Conservation (phyloP, 2,888 invertebrate genomes). For the Chrysolina americana region DNA sequence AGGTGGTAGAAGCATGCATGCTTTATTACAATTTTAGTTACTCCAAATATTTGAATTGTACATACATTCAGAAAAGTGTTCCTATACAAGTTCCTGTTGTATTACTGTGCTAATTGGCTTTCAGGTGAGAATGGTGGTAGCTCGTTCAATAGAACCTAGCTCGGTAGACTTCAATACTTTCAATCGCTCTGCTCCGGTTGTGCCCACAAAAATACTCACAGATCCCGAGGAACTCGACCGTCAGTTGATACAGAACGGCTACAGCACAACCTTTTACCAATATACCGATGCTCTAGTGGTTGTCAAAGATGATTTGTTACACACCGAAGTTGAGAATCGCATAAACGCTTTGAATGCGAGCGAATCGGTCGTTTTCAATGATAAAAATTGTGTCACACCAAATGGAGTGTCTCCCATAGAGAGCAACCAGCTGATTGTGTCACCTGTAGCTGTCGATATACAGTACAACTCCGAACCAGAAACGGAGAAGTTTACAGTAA, state of each 20-base stretch:
- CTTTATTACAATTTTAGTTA: constrained; percentile 5
- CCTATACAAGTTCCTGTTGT: background rate
- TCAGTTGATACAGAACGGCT: constrained; percentile 85
- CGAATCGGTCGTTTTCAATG: constrained; percentile 25
- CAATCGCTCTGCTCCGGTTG: constrained; percentile 86
- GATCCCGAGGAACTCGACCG: constrained; percentile 93
- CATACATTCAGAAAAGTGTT: background rate
- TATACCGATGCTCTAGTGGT: constrained; percentile 49
- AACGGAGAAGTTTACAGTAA: constrained; percentile 86
- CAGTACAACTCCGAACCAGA: constrained; percentile 74
- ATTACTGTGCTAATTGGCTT: constrained; percentile 26
- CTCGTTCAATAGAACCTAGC: constrained; percentile 91
- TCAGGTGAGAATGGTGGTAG: constrained; percentile 90
- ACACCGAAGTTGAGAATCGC: constrained; percentile 39
- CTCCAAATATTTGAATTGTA: constrained; percentile 2
- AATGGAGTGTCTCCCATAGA: constrained; percentile 57
- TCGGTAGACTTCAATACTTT: constrained; percentile 80
- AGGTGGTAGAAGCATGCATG: background rate
- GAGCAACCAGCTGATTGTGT: constrained; percentile 59
- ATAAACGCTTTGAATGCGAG: constrained; percentile 30
- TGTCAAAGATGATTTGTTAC: constrained; percentile 38
- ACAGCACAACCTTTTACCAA: constrained; percentile 66
- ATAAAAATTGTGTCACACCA: constrained; percentile 37
- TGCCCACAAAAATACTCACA: constrained; percentile 92
- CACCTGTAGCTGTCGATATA: constrained; percentile 58